Percentiles rank a stretch among this genome's conserved stretches.
Evolutionary conservation across 2,888 invertebrate genomes (phyloP).

Genomic region (Stenodema calcarata): DNA sequence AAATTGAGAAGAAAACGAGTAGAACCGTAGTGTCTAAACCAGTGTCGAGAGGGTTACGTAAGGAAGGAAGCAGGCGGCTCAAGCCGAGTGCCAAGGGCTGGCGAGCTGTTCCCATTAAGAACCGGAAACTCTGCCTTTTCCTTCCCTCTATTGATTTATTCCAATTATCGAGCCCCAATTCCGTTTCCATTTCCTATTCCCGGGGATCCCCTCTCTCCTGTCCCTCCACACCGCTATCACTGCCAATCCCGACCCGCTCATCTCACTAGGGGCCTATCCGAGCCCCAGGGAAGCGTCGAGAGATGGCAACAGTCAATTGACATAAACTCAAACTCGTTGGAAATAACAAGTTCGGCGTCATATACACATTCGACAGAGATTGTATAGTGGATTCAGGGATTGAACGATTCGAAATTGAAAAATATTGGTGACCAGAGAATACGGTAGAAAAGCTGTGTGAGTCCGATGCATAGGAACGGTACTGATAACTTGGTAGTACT

Average conservation of each 20-base stretch:
- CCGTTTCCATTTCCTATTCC: slow-evolving; percentile 42
- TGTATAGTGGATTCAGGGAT: too few relatives aligned
- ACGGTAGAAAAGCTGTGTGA: too few relatives aligned
- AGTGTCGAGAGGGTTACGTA: background rate
- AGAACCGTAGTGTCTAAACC: background rate
- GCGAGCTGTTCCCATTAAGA: slow-evolving; percentile 11
- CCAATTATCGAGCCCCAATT: slow-evolving; percentile 45
- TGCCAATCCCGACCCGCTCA: background rate
- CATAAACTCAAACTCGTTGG: background rate
- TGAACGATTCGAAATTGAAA: too few relatives aligned
- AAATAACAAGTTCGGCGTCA: background rate
- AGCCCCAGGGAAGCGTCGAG: background rate
- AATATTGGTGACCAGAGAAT: too few relatives aligned
- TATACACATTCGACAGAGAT: background rate
- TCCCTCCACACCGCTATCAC: background rate
- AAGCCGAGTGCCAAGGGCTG: background rate
- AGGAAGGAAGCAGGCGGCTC: slow-evolving; percentile 11
- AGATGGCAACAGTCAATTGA: background rate
- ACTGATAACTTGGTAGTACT: too few relatives aligned
- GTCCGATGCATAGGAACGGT: too few relatives aligned
- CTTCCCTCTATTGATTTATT: slow-evolving; percentile 44
- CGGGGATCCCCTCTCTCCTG: background rate
- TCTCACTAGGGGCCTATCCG: background rate
- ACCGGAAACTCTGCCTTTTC: slow-evolving; percentile 45
- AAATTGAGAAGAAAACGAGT: background rate